Percentiles rank a stretch among this genome's conserved stretches.
phyloP scores from a whole-genome alignment of 2,113 vertebrate genomes.

The Corythaeola cristata region DNA sequence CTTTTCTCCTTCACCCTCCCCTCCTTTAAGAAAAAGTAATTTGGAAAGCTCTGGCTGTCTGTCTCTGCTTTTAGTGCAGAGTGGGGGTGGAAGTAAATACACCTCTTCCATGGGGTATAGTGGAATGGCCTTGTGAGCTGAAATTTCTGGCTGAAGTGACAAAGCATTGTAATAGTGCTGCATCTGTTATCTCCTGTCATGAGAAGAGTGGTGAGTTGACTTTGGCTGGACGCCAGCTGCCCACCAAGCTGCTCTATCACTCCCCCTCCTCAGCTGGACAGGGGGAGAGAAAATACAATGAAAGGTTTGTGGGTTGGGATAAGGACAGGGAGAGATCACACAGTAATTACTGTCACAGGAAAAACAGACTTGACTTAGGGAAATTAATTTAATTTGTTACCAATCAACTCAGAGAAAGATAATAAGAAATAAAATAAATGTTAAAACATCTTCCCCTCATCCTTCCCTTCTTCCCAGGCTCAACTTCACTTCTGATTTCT shows the following conservation, averaged over 20 bases:
- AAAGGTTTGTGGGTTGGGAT: fast-evolving
- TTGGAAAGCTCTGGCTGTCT: conserved; percentile 8
- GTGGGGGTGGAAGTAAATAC: conserved; percentile 5
- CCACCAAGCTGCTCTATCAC: not conserved
- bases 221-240: not conserved
- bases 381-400: not conserved
- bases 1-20: not conserved
- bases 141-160: conserved; percentile 10
- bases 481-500: not conserved
- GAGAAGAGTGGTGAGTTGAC: not conserved
- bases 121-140: not conserved
- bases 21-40: not conserved
- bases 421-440: not conserved
- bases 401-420: not conserved
- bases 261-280: not conserved
- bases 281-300: not conserved
- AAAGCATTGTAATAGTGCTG: conserved; percentile 23
- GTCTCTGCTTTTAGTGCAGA: not conserved
- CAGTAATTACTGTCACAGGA: fast-evolving
- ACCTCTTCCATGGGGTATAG: not conserved
- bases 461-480: no score
- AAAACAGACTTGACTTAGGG: not conserved
- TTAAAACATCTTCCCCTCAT: not conserved
- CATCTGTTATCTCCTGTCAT: conserved; percentile 4
- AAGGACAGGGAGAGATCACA: not conserved